Percentiles rank a stretch among this genome's conserved stretches.
Conservation (phyloP, 2,888 invertebrate genomes). For the Alloscopus bannaensis region DNA sequence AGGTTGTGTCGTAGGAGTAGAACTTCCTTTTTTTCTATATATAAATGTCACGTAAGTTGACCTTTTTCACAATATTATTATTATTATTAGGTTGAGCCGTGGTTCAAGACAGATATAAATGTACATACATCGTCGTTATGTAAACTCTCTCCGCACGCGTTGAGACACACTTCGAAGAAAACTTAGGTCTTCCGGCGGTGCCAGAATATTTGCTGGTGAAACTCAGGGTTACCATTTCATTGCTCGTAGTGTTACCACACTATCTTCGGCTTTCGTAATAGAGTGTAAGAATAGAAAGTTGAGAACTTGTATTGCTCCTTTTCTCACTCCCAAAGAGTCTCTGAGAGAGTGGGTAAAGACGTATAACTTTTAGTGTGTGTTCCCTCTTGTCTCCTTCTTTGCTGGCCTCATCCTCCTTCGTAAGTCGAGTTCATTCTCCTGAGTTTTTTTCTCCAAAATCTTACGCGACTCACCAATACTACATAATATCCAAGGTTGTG, state of each 20-base stretch:
- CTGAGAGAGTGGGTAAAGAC: no score
- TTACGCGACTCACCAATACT: constrained; percentile 34
- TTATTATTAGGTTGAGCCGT: no score
- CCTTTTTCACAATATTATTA: constrained; percentile 44
- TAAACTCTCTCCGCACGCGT: no score
- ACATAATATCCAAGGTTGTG: constrained; percentile 52
- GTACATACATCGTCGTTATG: no score
- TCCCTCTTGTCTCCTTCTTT: neutral
- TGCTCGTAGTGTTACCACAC: neutral
- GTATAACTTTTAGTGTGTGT: no score
- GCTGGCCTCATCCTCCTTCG: no score
- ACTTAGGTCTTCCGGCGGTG: no score
- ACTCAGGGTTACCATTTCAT: constrained; percentile 2
- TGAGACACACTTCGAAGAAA: no score
- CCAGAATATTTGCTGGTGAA: constrained; percentile 14
- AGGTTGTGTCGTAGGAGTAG: neutral
- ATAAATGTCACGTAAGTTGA: constrained; percentile 54
- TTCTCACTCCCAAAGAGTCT: constrained; percentile 3
- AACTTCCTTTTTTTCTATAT: neutral
- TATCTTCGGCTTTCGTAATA: neutral
- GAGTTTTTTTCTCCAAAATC: constrained; percentile 26
- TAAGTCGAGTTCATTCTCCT: constrained; percentile 38
- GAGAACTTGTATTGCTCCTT: neutral
- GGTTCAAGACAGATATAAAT: no score
- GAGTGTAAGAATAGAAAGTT: neutral